Base-by-base conservation (phyloP, 2,888 invertebrate species). In the Myopa tessellatipennis region DNA sequence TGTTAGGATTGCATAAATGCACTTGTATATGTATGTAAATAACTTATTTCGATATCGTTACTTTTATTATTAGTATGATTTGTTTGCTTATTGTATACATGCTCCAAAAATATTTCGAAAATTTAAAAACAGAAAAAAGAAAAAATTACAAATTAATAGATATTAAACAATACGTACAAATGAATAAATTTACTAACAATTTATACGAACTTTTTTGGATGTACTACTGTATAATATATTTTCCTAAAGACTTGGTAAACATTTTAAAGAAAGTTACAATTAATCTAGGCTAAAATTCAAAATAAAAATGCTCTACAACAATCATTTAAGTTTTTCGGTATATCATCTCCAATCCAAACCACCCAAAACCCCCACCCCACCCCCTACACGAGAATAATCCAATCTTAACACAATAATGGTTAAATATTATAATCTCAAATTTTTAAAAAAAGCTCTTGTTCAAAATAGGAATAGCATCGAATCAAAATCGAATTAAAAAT, bases 21-120 rank as follows among this genome's bases (percentile, higher is more conserved):
- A 40, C 60, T 76, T 74, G 67, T 77, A 58, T 77, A 63, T 77
- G 76, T 76, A 77, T 77, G 79, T 77, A 72, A 77, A 79, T 76
- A 73, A 73, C 67, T 26, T 73, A 67, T 45, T 68, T 72, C 74
- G 68, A 67, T 58, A 60, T 72, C 38, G n/a, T 77, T 69, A 14
- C 40, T 18, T 38, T n/a, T 60, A 63, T 61, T 26, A 26, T 16
- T 71, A 61, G 26, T 26, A 26, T 71, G n/a, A 60, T 60, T 70
- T 55, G 18, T 26, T 16, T 67, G 10, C 34, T 65, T 34, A 36
- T 40, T 38, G 16, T 12, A 16, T 40, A 52, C 70, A 65, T 36
- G 16, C 16, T 58, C 36, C 52, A 16, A 55, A 36, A 55, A 55
- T 70, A 52, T 69, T 52, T 26, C n/a, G 50, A n/a, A 4, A 45